Conservation (phyloP, 2,888 invertebrate genomes). For the Chrysopilus asiliformis region DNA sequence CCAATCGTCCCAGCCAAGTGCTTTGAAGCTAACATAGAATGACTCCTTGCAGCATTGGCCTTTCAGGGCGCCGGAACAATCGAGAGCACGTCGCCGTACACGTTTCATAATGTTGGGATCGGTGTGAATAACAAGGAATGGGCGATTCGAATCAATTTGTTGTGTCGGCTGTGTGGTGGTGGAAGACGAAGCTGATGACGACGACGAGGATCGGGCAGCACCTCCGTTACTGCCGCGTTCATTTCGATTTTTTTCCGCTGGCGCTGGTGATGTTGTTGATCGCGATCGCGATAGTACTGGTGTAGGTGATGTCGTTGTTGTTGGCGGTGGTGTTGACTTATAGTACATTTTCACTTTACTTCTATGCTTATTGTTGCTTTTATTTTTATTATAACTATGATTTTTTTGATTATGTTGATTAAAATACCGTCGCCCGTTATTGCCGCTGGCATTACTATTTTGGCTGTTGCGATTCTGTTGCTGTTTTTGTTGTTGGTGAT, state of each 20-base stretch:
- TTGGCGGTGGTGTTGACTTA: slow-evolving; percentile 2
- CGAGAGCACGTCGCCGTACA: slow-evolving; percentile 68
- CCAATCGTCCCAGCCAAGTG: slow-evolving; percentile 91
- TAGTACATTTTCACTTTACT: too few species aligned
- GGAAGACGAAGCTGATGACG: slow-evolving; percentile 16
- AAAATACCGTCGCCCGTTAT: too few species aligned
- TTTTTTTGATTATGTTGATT: too few species aligned
- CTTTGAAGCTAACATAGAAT: slow-evolving; percentile 83
- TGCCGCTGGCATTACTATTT: too few species aligned
- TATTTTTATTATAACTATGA: too few species aligned
- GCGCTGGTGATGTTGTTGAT: slow-evolving; percentile 5
- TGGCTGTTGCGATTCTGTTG: slow-evolving; percentile 1
- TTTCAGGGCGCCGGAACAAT: slow-evolving; percentile 54
- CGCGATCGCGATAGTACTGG: background rate
- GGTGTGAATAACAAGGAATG: slow-evolving; percentile 71
- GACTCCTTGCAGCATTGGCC: slow-evolving; percentile 79
- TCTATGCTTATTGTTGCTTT: too few species aligned
- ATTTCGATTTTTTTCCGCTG: background rate
- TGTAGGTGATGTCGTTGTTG: slow-evolving; percentile 1
- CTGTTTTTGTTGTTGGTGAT: slow-evolving; percentile 6
- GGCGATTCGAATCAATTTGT: slow-evolving; percentile 51
- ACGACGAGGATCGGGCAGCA: background rate
- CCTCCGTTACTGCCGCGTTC: background rate
- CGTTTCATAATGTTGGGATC: slow-evolving; percentile 53
- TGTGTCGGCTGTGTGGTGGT: slow-evolving; percentile 14